Evolutionary conservation across 1,140 invertebrate genomes (phyloP).

Genomic region (Atopsyche davidsoni): DNA sequence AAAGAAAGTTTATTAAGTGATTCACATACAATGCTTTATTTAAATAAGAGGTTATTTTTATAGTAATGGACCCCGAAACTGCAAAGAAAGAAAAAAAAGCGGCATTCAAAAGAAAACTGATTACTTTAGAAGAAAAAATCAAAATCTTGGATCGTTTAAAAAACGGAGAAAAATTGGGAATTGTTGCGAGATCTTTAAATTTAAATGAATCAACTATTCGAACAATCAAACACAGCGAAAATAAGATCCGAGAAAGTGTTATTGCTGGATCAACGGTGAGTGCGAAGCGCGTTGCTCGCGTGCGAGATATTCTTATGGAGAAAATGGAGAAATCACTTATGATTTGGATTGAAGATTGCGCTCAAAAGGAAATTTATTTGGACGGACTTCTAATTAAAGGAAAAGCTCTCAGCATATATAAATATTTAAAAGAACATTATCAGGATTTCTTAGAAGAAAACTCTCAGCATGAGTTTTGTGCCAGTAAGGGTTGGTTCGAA

Average conservation of each 20-base stretch:
- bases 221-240: conserved; percentile 15
- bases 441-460: conserved; percentile 26
- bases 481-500: conserved; percentile 37
- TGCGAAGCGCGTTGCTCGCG: conserved; percentile 9
- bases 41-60: no score
- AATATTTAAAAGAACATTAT: conserved; percentile 26
- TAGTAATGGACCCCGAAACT: no score
- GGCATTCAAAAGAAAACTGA: no score
- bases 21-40: no score
- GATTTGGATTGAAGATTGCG: conserved; percentile 18
- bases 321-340: conserved; percentile 19
- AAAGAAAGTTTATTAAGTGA: no score
- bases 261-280: conserved; percentile 7
- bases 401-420: conserved; percentile 29
- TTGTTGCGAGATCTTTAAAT: conserved; percentile 8
- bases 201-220: conserved; percentile 20
- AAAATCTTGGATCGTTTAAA: conserved; percentile 14
- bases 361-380: conserved; percentile 2
- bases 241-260: conserved; percentile 12
- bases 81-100: no score
- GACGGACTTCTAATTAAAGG: conserved; percentile 14
- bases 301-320: conserved; percentile 2
- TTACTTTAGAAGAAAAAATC: no score
- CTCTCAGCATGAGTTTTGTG: conserved; percentile 26
- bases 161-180: conserved; percentile 9